Base-by-base conservation (phyloP, 2,797 vertebrate genomes). In the Echeneis naucrates region DNA sequence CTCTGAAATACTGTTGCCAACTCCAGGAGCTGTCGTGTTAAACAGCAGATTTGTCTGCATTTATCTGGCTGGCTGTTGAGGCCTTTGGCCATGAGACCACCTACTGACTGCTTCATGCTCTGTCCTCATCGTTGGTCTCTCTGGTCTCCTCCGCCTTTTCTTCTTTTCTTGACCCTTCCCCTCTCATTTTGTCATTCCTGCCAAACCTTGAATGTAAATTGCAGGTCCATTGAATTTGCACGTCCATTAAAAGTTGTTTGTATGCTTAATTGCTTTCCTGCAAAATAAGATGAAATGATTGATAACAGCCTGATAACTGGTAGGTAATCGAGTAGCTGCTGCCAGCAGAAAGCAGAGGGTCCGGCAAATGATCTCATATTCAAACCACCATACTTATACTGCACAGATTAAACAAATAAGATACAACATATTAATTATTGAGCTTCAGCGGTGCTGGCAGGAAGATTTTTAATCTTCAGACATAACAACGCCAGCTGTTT, bases 51-150 rank as follows among this genome's bases (percentile, higher is more conserved):
- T 52, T 52, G 50, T 14, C 50, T 52, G 48, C 48, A 23, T 26
- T 55, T 55, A 6, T 21, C 45, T 8, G 5, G 19, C 38, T 67
- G 12, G 8, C 11, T 42, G 16, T 42, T 44, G 8, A 44, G n/a
- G 50, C 26, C 33, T 50, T 4, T 44, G 26, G 13, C 44, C 38
- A 55, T 66, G 27, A 66, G 63, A 55, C 5, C 50, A 24, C 37
- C 45, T 62, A 8, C 45, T 37, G 32, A 53, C 8, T 33, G 8
- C n/a, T 24, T 16, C 50, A 30, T 4, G 9, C 23, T 27, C 9
- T 38, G 23, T 32, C 40, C 21, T 45, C 26, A 44, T 60, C 26
- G n/a, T 47, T 21, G n/a, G 57, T 54, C 37, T 54, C 37, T 38
- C n/a, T 38, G 54, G 16, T 13, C 13, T 27, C 12, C 26, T 56